A percentile compares a stretch with the other conserved stretches of the same genome.
Conservation (phyloP, 2,113 vertebrate species). For the Notothenia coriiceps region DNA sequence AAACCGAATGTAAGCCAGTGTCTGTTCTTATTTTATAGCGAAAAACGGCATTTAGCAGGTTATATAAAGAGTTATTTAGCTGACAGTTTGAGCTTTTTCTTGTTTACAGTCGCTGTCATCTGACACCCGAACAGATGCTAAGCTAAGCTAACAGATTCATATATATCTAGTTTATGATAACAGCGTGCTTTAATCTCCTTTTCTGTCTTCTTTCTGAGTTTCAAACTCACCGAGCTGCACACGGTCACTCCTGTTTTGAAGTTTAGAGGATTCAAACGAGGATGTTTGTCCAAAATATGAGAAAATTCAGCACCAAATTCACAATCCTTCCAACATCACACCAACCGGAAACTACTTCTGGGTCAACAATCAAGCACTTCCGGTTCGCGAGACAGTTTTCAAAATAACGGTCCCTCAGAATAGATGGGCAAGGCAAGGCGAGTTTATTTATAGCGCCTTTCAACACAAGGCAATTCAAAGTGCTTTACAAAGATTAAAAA, state of each 20-base stretch:
- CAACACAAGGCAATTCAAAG: not conserved
- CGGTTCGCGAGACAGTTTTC: constrained; percentile 18
- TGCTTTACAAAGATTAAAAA: too few species aligned
- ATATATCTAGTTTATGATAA: too few species aligned
- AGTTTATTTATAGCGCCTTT: too few species aligned
- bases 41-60: fast-evolving
- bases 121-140: constrained; percentile 28
- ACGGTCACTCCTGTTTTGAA: not conserved
- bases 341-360: constrained; percentile 7
- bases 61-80: not conserved
- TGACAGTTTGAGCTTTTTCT: not conserved
- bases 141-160: not conserved
- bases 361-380: constrained; percentile 21
- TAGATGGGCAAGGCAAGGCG: too few species aligned
- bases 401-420: constrained; percentile 5
- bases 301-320: not conserved
- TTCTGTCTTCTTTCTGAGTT: too few species aligned
- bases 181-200: not conserved
- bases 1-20: fast-evolving
- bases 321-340: constrained; percentile 21
- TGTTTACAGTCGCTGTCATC: constrained; percentile 55
- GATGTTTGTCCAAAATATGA: not conserved
- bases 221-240: constrained; percentile 54
- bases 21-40: too few species aligned
- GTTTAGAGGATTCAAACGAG: not conserved